phyloP scores from a whole-genome alignment of 1,140 invertebrate species.

The Theocolax elegans region DNA sequence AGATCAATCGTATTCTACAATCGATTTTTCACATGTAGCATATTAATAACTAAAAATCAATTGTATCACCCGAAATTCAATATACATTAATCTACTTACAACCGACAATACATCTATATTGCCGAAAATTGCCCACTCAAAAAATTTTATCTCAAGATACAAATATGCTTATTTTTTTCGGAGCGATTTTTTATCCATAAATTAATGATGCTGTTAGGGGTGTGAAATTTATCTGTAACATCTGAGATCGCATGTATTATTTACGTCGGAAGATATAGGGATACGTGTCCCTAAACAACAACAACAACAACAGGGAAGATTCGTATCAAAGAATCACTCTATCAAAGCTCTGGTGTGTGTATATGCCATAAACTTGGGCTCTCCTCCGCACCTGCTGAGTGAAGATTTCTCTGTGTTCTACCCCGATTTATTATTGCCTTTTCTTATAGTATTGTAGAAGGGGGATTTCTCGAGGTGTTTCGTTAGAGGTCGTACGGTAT shows the following conservation, averaged over 20 bases:
- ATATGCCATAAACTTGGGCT: background rate
- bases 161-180: too few relatives aligned
- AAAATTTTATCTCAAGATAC: too few relatives aligned
- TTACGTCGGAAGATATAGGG: background rate
- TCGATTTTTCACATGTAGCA: too few relatives aligned
- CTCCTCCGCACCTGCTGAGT: constrained; percentile 10
- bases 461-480: background rate
- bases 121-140: too few relatives aligned
- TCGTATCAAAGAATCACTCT: constrained; percentile 24
- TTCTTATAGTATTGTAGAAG: background rate
- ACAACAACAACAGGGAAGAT: background rate
- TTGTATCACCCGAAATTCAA: too few relatives aligned
- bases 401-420: background rate
- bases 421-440: constrained; percentile 32
- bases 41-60: too few relatives aligned
- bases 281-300: constrained; percentile 11
- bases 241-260: constrained; percentile 19
- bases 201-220: constrained; percentile 5
- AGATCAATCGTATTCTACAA: too few relatives aligned
- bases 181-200: too few relatives aligned
- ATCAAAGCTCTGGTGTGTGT: constrained; percentile 23
- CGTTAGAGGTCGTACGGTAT: too few relatives aligned
- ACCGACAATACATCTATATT: too few relatives aligned
- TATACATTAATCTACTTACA: too few relatives aligned
- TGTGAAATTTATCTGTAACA: constrained; percentile 24